phyloP scores from a whole-genome alignment of 2,113 vertebrate genomes.

The Oryzias curvinotus region DNA sequence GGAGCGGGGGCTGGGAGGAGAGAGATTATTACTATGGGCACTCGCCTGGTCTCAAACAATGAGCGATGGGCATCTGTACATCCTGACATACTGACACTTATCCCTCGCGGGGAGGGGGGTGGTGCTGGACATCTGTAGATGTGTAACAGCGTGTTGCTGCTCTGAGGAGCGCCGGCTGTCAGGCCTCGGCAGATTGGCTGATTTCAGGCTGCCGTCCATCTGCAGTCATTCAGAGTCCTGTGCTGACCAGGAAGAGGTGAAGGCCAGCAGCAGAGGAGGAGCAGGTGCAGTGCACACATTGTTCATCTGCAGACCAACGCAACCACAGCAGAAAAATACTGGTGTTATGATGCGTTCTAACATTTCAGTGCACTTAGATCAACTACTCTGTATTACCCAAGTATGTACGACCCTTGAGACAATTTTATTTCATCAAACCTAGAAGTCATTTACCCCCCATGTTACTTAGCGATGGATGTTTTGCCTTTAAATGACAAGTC shows the following conservation, averaged over 20 bases:
- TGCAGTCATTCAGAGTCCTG: slow-evolving; percentile 30
- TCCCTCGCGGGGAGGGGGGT: slow-evolving; percentile 17
- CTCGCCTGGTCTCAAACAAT: slow-evolving; percentile 65
- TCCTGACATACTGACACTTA: slow-evolving; percentile 53
- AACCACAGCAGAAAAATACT: no score
- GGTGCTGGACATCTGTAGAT: slow-evolving; percentile 61
- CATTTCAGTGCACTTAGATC: no score
- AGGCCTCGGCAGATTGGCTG: slow-evolving; percentile 33
- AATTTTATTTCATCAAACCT: no score
- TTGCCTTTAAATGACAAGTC: no score
- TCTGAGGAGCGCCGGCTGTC: slow-evolving; percentile 33
- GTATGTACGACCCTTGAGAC: no score
- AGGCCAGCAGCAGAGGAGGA: slow-evolving; percentile 10
- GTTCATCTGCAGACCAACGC: no score
- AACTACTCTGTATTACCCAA: no score
- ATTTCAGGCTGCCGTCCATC: slow-evolving; percentile 45
- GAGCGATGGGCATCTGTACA: slow-evolving; percentile 72
- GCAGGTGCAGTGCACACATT: slow-evolving; percentile 34
- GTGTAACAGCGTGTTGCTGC: slow-evolving; percentile 43
- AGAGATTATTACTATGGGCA: slow-evolving; percentile 47
- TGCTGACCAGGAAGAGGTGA: slow-evolving; percentile 5
- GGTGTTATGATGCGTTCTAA: no score
- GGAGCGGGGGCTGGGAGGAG: slow-evolving; percentile 36
- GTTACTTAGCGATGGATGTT: no score
- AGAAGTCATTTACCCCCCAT: no score